phyloP scores from a whole-genome alignment of 1,140 invertebrate species.

The Thaumetopoea pityocampa region DNA sequence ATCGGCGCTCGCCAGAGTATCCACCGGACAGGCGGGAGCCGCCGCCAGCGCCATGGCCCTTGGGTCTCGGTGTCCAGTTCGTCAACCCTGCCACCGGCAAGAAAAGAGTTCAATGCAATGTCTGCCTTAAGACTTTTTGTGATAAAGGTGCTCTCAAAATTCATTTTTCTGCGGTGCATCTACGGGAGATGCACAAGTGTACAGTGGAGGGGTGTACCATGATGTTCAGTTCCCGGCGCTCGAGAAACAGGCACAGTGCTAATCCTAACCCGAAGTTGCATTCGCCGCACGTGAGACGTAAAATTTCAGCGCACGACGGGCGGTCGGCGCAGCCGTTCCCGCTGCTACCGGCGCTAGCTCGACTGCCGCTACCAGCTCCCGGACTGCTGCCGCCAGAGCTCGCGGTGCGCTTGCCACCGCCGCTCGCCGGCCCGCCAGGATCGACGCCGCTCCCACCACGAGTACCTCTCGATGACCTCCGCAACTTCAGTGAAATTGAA shows the following conservation, averaged over 20 bases:
- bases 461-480: slow-evolving; percentile 75
- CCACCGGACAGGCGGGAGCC: slow-evolving; percentile 55
- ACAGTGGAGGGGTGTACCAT: slow-evolving; percentile 87
- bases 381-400: slow-evolving; percentile 66
- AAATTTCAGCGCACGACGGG: slow-evolving; percentile 95
- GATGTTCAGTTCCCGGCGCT: slow-evolving; percentile 86
- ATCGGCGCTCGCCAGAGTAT: slow-evolving; percentile 55
- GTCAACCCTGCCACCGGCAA: slow-evolving; percentile 95
- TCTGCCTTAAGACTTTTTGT: slow-evolving; percentile 99
- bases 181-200: slow-evolving; percentile 86
- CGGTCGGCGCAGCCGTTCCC: slow-evolving; percentile 91
- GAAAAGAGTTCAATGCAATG: slow-evolving; percentile 98
- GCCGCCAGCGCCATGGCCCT: slow-evolving; percentile 78
- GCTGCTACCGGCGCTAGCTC: slow-evolving; percentile 79
- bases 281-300: slow-evolving; percentile 93
- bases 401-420: slow-evolving; percentile 77
- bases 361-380: slow-evolving; percentile 62
- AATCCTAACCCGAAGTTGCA: slow-evolving; percentile 99
- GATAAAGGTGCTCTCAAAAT: slow-evolving; percentile 99
- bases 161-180: slow-evolving; percentile 97
- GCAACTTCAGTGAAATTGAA: slow-evolving; percentile 74
- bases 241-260: slow-evolving; percentile 89
- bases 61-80: slow-evolving; percentile 91
- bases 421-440: slow-evolving; percentile 77
- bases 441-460: slow-evolving; percentile 77